Percentiles rank a stretch among this genome's conserved stretches.
These are phyloP conservation scores for Gryllus longicercus DNA, from an alignment of 2,888 invertebrate genomes.

Conservation along the genomic window DNA sequence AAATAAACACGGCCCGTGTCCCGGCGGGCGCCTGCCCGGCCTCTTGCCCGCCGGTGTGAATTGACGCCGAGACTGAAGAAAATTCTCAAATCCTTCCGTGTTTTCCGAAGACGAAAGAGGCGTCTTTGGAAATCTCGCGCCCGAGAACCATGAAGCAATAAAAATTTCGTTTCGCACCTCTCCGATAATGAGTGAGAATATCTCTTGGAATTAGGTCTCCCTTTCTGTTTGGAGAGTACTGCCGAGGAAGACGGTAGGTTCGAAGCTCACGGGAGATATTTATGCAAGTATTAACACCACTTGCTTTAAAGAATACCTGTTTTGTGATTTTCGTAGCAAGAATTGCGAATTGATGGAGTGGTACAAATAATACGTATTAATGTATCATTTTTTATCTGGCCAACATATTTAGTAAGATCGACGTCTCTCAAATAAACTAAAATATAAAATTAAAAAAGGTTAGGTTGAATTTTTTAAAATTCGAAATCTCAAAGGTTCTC, in stretches of 20 bases:
- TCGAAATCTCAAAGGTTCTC: too few relatives aligned
- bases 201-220: neutral
- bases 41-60: neutral
- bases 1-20: neutral
- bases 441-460: too few relatives aligned
- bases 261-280: neutral
- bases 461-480: too few relatives aligned
- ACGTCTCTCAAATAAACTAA: too few relatives aligned
- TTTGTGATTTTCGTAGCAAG: too few relatives aligned
- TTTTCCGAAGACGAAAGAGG: neutral
- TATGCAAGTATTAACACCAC: too few relatives aligned
- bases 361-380: too few relatives aligned
- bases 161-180: neutral
- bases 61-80: neutral
- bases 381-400: too few relatives aligned
- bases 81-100: conserved; percentile 1
- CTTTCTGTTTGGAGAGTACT: too few relatives aligned
- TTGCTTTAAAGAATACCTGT: too few relatives aligned
- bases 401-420: too few relatives aligned
- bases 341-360: too few relatives aligned
- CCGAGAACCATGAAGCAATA: neutral
- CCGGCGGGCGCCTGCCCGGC: neutral
- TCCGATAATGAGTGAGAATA: neutral
- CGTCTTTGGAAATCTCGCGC: neutral
- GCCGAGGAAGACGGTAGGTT: neutral